phyloP scores from a whole-genome alignment of 1,140 invertebrate genomes.

The Neodiprion pinetum region DNA sequence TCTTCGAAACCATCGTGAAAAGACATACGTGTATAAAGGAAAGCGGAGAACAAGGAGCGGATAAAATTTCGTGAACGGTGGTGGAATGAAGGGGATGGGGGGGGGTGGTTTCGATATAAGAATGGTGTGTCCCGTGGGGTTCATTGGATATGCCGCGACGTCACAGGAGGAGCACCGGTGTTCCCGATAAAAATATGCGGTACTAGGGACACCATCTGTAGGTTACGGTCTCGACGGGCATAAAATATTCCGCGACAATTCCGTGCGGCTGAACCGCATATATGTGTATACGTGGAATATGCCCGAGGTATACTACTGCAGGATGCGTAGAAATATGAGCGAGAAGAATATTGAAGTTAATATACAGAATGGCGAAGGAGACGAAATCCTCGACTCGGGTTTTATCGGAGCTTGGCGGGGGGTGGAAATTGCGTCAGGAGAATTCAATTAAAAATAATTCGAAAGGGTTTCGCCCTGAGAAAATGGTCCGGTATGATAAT shows the following conservation, averaged over 20 bases:
- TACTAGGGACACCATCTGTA: constrained; percentile 13
- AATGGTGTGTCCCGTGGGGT: background rate
- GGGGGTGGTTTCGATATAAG: constrained; percentile 42
- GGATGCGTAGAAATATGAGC: too few species aligned
- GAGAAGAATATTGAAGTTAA: constrained; percentile 28
- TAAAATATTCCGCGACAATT: constrained; percentile 20
- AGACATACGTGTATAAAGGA: too few species aligned
- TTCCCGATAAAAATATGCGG: constrained; percentile 18
- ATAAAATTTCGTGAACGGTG: background rate
- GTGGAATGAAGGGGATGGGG: constrained; percentile 3
- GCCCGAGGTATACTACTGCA: too few species aligned
- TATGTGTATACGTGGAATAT: too few species aligned
- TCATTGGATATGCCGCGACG: background rate
- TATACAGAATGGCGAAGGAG: constrained; percentile 27
- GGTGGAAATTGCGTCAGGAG: constrained; percentile 52
- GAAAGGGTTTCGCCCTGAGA: constrained; percentile 31
- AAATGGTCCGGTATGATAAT: constrained; percentile 8
- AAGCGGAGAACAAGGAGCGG: too few species aligned
- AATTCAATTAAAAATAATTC: constrained; percentile 60
- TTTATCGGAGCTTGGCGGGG: constrained; percentile 27
- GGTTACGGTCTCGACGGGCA: background rate
- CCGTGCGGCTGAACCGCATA: background rate
- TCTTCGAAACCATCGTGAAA: too few species aligned
- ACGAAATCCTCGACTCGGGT: background rate
- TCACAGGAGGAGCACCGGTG: background rate